Conservation (phyloP, 2,113 vertebrate genomes). For the Phaethornis superciliosus region DNA sequence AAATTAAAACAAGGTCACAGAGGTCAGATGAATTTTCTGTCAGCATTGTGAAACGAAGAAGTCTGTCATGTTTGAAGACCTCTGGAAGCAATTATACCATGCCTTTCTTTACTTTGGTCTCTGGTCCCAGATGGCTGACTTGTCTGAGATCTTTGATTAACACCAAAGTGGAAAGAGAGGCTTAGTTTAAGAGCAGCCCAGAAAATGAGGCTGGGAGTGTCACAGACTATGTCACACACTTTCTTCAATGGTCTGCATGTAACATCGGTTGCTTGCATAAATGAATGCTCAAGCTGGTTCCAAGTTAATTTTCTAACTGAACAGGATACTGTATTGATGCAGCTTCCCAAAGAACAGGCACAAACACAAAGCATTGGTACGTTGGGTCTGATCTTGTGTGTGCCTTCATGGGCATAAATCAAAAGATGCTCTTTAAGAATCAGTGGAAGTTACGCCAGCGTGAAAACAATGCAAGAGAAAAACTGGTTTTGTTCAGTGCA, state of each 20-base stretch:
- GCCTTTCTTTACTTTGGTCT: background rate
- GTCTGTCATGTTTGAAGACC: background rate
- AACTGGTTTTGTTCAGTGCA: background rate
- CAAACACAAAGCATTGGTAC: background rate
- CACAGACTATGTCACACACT: background rate
- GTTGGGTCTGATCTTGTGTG: background rate
- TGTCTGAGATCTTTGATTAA: slow-evolving; percentile 1
- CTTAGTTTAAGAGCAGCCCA: background rate
- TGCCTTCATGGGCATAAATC: background rate
- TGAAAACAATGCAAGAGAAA: background rate
- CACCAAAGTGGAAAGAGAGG: background rate
- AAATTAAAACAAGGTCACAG: background rate
- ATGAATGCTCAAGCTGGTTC: background rate
- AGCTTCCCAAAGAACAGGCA: slow-evolving; percentile 2
- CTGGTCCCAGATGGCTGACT: background rate
- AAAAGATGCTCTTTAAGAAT: background rate
- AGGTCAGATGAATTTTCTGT: background rate
- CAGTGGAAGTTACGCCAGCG: background rate
- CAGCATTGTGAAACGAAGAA: background rate
- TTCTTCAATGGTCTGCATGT: background rate
- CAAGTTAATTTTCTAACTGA: background rate
- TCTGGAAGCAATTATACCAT: slow-evolving; percentile 12
- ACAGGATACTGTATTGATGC: background rate
- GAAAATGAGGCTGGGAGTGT: background rate
- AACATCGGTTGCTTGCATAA: background rate